Conservation (phyloP, 2,888 invertebrate genomes). For the Cheilosia scutellata region DNA sequence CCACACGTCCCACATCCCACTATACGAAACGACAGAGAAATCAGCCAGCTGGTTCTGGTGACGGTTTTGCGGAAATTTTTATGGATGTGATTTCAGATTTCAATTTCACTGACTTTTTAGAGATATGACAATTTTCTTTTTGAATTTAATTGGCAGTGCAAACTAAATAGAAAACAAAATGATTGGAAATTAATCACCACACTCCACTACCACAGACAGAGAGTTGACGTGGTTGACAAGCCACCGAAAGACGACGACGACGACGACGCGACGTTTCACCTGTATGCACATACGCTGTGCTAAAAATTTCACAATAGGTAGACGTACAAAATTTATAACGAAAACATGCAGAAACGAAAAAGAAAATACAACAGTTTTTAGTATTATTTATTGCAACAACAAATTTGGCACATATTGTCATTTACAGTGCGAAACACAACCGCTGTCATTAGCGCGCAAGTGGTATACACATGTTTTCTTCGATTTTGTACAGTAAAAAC, state of each 20-base stretch:
- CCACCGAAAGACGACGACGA: slow-evolving; percentile 1
- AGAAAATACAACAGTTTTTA: too few species aligned
- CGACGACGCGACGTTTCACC: slow-evolving; percentile 37
- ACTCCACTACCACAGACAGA: slow-evolving; percentile 12
- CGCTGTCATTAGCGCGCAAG: slow-evolving; percentile 5
- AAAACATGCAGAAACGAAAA: slow-evolving; percentile 16
- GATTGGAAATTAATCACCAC: slow-evolving; percentile 29
- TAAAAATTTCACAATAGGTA: slow-evolving; percentile 52
- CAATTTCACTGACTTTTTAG: not conserved
- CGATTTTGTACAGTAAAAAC: slow-evolving; percentile 56
- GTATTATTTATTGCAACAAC: slow-evolving; percentile 37
- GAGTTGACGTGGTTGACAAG: slow-evolving; percentile 30
- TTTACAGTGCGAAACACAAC: slow-evolving; percentile 38
- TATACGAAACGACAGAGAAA: not conserved
- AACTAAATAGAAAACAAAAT: not conserved
- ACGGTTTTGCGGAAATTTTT: not conserved
- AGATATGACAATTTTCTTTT: not conserved
- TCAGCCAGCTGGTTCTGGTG: slow-evolving; percentile 5
- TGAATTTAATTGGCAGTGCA: not conserved
- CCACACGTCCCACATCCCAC: not conserved
- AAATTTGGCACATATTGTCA: slow-evolving; percentile 52
- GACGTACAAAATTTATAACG: not conserved
- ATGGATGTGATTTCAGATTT: slow-evolving; percentile 23
- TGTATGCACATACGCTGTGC: slow-evolving; percentile 44
- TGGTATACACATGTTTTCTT: slow-evolving; percentile 63